phyloP scores from a whole-genome alignment of 2,888 invertebrate genomes.

The Platycheirus rosarum region DNA sequence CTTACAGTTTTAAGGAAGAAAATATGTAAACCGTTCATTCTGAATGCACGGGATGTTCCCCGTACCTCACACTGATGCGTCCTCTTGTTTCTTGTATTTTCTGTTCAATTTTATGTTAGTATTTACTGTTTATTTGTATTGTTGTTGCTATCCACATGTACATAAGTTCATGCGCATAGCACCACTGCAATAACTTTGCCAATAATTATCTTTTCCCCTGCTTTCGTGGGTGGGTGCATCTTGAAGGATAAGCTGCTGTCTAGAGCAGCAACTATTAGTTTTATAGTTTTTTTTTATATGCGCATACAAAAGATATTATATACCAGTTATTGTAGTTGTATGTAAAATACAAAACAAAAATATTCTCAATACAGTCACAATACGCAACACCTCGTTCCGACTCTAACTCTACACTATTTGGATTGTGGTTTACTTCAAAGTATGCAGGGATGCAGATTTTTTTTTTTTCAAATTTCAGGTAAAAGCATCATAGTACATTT shows the following conservation, averaged over 20 bases:
- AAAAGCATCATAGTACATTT: no score
- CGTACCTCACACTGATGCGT: neutral
- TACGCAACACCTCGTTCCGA: no score
- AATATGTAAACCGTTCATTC: no score
- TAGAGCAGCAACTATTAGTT: neutral
- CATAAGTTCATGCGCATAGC: conserved; percentile 53
- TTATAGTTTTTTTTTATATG: conserved; percentile 7
- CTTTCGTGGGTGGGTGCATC: conserved; percentile 32
- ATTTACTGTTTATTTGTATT: conserved; percentile 64
- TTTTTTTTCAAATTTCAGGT: no score
- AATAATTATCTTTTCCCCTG: conserved; percentile 7
- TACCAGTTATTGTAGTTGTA: neutral
- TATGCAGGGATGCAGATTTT: no score
- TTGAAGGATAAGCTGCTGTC: conserved; percentile 31
- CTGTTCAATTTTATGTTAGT: conserved; percentile 47
- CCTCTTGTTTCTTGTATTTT: conserved; percentile 42
- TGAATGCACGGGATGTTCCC: no score
- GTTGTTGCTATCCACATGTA: conserved; percentile 49
- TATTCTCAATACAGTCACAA: neutral
- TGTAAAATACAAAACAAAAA: neutral
- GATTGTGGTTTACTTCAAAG: no score
- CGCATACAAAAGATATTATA: neutral
- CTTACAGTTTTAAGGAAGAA: neutral
- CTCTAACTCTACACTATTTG: no score
- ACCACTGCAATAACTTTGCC: neutral